Evolutionary conservation across 2,888 invertebrate species (phyloP).

Genomic region (Patella depressa): DNA sequence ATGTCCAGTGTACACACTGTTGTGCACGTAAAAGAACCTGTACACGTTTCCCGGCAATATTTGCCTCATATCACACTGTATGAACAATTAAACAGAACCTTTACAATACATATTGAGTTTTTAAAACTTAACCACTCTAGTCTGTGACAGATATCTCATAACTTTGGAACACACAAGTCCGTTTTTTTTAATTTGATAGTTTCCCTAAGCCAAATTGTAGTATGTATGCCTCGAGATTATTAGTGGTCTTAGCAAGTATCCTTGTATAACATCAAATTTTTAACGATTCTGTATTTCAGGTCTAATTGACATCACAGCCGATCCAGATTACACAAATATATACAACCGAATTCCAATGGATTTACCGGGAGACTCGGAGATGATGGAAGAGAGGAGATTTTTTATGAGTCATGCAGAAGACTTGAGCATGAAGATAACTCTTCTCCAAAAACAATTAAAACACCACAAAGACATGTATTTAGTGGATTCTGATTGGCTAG

Average conservation of each 20-base stretch:
- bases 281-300: slow-evolving; percentile 45
- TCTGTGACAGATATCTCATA: too few relatives aligned
- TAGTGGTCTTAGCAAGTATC: neutral
- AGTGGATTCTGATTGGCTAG: slow-evolving; percentile 64
- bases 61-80: too few relatives aligned
- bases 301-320: slow-evolving; percentile 64
- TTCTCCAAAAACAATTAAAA: slow-evolving; percentile 57
- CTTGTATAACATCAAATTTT: neutral
- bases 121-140: too few relatives aligned
- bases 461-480: slow-evolving; percentile 64
- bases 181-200: too few relatives aligned
- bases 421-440: slow-evolving; percentile 64
- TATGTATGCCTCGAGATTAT: too few relatives aligned
- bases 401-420: slow-evolving; percentile 67
- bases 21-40: too few relatives aligned
- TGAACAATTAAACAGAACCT: too few relatives aligned
- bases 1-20: too few relatives aligned
- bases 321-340: slow-evolving; percentile 60
- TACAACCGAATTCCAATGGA: slow-evolving; percentile 63
- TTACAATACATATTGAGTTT: too few relatives aligned
- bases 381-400: slow-evolving; percentile 63
- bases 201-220: too few relatives aligned
- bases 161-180: too few relatives aligned
- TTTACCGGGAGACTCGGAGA: slow-evolving; percentile 57
- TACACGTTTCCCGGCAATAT: too few relatives aligned